Evolutionary conservation across 1,140 invertebrate genomes (phyloP), one percentile per base, ranked within the genome.

Genomic region (Drosophila watanabei): DNA sequence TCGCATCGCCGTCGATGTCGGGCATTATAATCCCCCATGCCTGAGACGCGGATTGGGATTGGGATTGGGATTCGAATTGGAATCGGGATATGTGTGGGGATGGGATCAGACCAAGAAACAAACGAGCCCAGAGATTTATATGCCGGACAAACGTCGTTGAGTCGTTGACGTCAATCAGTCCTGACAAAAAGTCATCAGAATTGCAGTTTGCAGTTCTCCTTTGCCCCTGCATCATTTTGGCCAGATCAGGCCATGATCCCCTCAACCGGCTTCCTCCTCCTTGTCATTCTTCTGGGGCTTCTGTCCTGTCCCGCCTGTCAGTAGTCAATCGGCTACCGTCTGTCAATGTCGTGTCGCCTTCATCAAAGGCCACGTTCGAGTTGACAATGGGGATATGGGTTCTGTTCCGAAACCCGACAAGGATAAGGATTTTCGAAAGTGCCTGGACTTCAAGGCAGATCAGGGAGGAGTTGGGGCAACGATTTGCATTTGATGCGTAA

Each of bases 131-230:
- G 79, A 89, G 82, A 89, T 89, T 89, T 89, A 89, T 89, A 76
- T 82, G 82, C 86, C 85, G 79, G 81, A 73, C 82, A 63, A 75
- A 73, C 75, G 75, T 76, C 71, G 75, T 52, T 56, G 86, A 90
- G 64, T 86, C 85, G 86, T 90, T 89, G 85, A 89, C 86, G 86
- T 89, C 86, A 90, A 89, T 89, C 86, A 89, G 76, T 69, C 71
- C 82, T 90, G 86, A 89, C 86, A 86, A 89, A 90, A 89, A 89
- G 82, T 89, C 86, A 90, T 89, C 86, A 89, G 82, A 89, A 89
- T 89, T 82, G 82, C 76, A 77, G 60, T 71, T 60, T 43, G 54
- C 63, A 59, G 39, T 61, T 49, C 68, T 70, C 51, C 68, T 18
- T 35, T 28, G 30, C 20, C 43, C 37, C 30, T 72, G 49, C 54